phyloP scores from a whole-genome alignment of 2,797 vertebrate species.

The Babyrousa celebensis region DNA sequence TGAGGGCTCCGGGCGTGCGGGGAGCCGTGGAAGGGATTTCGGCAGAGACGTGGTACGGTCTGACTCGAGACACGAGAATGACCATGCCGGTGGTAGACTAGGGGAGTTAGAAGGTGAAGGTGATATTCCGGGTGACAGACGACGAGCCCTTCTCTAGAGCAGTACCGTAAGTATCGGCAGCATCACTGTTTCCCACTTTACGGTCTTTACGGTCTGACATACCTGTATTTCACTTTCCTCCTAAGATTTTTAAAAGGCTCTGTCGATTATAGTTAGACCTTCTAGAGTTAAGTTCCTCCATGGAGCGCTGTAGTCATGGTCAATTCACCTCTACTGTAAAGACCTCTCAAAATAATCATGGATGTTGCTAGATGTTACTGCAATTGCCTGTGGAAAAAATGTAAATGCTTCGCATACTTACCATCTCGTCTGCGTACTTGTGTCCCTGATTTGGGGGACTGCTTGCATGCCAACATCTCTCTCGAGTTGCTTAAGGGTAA shows the following conservation, averaged over 20 bases:
- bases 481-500: slow-evolving; percentile 93
- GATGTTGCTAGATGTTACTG: slow-evolving; percentile 30
- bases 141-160: not conserved
- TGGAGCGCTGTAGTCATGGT: not conserved
- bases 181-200: not conserved
- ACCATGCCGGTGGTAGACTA: not conserved
- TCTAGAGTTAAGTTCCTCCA: not conserved
- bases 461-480: slow-evolving; percentile 92
- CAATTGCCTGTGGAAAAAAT: not conserved
- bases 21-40: not conserved
- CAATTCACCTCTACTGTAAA: not conserved
- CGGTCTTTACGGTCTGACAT: not conserved
- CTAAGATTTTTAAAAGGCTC: slow-evolving; percentile 6
- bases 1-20: not conserved
- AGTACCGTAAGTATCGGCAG: not conserved
- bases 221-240: not conserved
- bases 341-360: slow-evolving; percentile 25
- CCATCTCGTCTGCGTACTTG: slow-evolving; percentile 95
- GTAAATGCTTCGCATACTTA: slow-evolving; percentile 85
- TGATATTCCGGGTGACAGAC: not conserved
- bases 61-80: not conserved
- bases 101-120: not conserved
- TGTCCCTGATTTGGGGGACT: slow-evolving; percentile 89
- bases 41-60: not conserved
- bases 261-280: not conserved